These are phyloP conservation scores for Leptoclinus maculatus DNA, from an alignment of 2,797 vertebrate species.

Conservation along the genomic window DNA sequence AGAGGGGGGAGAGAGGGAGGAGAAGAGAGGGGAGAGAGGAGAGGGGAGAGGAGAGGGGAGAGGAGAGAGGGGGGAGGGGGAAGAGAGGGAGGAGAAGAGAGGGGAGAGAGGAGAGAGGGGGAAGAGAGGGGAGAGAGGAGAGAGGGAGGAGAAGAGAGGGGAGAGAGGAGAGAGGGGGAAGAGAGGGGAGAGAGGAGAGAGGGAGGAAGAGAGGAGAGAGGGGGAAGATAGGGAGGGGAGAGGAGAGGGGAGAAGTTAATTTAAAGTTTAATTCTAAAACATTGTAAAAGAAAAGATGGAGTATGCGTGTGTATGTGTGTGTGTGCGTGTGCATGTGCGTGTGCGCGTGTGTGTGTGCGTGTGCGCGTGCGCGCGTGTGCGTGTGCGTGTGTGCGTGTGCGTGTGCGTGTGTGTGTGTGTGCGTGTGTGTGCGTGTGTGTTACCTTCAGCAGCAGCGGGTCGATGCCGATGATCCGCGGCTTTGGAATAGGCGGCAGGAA, in stretches of 20 bases:
- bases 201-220: too few species aligned
- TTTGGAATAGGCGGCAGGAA: slow-evolving; percentile 81
- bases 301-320: not conserved
- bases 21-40: too few species aligned
- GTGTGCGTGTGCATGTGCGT: not conserved
- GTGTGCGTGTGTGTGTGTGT: not conserved
- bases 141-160: not conserved
- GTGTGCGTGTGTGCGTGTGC: not conserved
- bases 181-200: accelerated
- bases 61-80: too few species aligned
- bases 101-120: too few species aligned
- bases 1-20: not conserved
- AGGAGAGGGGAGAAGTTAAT: not conserved
- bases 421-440: not conserved
- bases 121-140: not conserved
- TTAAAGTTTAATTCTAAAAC: not conserved
- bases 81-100: not conserved
- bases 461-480: slow-evolving; percentile 80
- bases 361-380: not conserved
- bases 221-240: not conserved
- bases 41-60: too few species aligned
- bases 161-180: too few species aligned
- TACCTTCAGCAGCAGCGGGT: slow-evolving; percentile 81
- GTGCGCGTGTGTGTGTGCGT: not conserved
- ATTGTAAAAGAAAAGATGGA: not conserved